A percentile compares a stretch with the other conserved stretches of the same genome.
Conservation (phyloP, 2,888 invertebrate species). For the Stomorhina lunata region DNA sequence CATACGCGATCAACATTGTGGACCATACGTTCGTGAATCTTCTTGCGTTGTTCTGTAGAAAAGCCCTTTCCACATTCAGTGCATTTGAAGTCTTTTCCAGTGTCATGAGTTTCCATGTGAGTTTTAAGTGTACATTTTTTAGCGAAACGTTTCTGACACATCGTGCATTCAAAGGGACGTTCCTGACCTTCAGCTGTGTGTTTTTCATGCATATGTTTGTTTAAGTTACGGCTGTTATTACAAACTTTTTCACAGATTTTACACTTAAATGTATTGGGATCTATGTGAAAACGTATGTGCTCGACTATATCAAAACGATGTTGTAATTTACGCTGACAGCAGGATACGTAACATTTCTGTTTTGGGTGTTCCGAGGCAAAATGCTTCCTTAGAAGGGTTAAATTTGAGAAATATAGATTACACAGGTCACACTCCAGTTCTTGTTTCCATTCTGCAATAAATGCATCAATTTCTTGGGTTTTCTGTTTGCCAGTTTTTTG, state of each 20-base stretch:
- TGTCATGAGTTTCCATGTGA: slow-evolving; percentile 66
- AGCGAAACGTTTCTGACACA: slow-evolving; percentile 65
- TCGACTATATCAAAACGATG: slow-evolving; percentile 68
- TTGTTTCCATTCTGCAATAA: slow-evolving; percentile 56
- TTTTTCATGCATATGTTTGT: slow-evolving; percentile 62
- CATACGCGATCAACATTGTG: slow-evolving; percentile 59
- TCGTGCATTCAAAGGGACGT: slow-evolving; percentile 57
- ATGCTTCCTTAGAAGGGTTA: slow-evolving; percentile 64
- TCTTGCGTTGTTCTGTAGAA: slow-evolving; percentile 56
- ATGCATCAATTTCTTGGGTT: slow-evolving; percentile 50
- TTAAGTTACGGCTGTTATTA: slow-evolving; percentile 58
- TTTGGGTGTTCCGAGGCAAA: slow-evolving; percentile 61
- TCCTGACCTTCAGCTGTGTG: slow-evolving; percentile 46
- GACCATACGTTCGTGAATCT: slow-evolving; percentile 60
- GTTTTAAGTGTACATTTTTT: slow-evolving; percentile 55
- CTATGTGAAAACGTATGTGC: slow-evolving; percentile 67
- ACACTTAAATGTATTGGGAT: slow-evolving; percentile 68
- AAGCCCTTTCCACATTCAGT: slow-evolving; percentile 68
- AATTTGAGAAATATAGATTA: slow-evolving; percentile 31
- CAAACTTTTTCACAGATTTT: slow-evolving; percentile 62
- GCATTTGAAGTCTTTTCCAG: slow-evolving; percentile 63
- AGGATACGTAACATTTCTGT: slow-evolving; percentile 63
- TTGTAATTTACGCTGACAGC: slow-evolving; percentile 66
- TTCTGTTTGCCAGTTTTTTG: slow-evolving; percentile 18
- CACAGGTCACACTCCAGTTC: slow-evolving; percentile 67